Percentiles rank a stretch among this genome's conserved stretches.
phyloP scores from a whole-genome alignment of 1,140 invertebrate species.

The Tetramorium parvispinum region DNA sequence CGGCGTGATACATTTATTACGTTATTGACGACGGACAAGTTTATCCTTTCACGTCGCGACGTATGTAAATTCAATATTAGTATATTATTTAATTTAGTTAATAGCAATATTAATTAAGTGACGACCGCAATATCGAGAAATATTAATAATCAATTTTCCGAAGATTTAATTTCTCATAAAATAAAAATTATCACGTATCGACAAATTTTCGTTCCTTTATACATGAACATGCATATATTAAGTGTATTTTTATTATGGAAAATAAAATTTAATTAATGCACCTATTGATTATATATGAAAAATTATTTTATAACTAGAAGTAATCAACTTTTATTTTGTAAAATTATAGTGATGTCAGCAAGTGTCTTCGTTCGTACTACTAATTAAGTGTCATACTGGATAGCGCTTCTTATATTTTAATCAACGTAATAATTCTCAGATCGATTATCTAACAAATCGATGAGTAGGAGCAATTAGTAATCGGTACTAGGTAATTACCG shows the following conservation, averaged over 20 bases:
- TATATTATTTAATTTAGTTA: slow-evolving; percentile 58
- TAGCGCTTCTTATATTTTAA: slow-evolving; percentile 38
- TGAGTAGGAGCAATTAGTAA: slow-evolving; percentile 76
- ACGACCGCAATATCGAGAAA: slow-evolving; percentile 13
- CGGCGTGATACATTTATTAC: slow-evolving; percentile 49
- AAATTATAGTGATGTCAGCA: background rate
- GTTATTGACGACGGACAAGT: slow-evolving; percentile 54
- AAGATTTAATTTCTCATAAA: slow-evolving; percentile 33
- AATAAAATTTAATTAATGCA: background rate
- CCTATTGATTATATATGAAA: background rate
- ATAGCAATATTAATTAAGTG: slow-evolving; percentile 54
- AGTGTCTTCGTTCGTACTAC: background rate
- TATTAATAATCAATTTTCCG: slow-evolving; percentile 8
- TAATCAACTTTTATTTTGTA: background rate
- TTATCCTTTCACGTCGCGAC: slow-evolving; percentile 49
- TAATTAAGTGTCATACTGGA: background rate
- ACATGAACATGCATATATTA: background rate
- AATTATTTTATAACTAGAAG: background rate
- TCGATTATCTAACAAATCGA: slow-evolving; percentile 40
- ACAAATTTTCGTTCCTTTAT: background rate
- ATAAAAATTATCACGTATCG: slow-evolving; percentile 14
- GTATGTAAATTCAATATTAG: slow-evolving; percentile 59
- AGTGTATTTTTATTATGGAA: background rate
- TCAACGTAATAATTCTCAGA: slow-evolving; percentile 44
- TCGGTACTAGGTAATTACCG: slow-evolving; percentile 73